These are phyloP conservation scores for Antechinus flavipes DNA, from an alignment of 2,113 vertebrate genomes.

Conservation along the genomic window DNA sequence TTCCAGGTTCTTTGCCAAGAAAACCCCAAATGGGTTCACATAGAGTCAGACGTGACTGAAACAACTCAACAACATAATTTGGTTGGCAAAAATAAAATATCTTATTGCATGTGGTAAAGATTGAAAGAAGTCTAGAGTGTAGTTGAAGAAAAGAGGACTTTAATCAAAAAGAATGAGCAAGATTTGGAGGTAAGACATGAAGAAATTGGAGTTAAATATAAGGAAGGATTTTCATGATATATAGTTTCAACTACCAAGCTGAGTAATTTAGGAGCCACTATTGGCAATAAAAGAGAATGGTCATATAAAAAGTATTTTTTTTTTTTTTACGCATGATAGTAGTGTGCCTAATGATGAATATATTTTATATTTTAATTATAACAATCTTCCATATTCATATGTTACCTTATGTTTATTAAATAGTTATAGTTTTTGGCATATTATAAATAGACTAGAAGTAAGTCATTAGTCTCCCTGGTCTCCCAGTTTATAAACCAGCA, in stretches of 20 bases:
- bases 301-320: background rate
- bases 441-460: background rate
- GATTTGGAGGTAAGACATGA: background rate
- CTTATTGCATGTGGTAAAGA: background rate
- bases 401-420: background rate
- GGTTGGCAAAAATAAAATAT: background rate
- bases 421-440: background rate
- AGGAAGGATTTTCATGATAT: background rate
- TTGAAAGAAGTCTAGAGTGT: background rate
- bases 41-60: too few species aligned
- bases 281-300: background rate
- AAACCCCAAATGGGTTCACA: too few species aligned
- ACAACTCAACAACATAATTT: background rate
- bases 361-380: background rate
- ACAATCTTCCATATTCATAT: background rate
- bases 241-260: background rate
- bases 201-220: background rate
- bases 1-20: too few species aligned
- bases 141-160: background rate
- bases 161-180: background rate
- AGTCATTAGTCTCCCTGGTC: background rate
- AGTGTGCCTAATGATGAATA: background rate
- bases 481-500: background rate
- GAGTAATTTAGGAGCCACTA: background rate
- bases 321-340: background rate